Percentiles rank a stretch among this genome's conserved stretches.
These are phyloP conservation scores for Microcebus griseorufus DNA, from an alignment of 2,113 vertebrate genomes.

Conservation along the genomic window DNA sequence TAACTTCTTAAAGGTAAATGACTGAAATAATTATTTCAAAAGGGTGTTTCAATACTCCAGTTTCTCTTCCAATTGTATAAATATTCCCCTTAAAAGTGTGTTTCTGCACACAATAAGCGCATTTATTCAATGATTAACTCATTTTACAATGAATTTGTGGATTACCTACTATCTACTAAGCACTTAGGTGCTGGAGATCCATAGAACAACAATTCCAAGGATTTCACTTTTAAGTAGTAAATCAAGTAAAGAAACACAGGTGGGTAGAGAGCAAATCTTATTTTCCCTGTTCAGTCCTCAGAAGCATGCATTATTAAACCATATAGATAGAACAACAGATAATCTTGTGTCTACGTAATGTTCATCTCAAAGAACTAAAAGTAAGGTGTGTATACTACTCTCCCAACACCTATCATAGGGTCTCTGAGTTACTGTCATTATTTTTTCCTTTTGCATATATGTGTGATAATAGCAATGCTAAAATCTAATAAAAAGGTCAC, in stretches of 20 bases:
- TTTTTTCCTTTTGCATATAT: constrained; percentile 4
- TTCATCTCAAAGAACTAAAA: background rate
- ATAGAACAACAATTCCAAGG: background rate
- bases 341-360: background rate
- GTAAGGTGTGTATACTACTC: background rate
- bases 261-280: background rate
- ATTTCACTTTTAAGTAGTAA: constrained; percentile 38
- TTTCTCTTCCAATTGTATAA: no score
- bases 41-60: background rate
- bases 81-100: background rate
- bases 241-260: background rate
- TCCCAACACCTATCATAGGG: constrained; percentile 9
- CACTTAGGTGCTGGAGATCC: background rate
- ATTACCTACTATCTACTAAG: background rate
- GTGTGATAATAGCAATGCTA: constrained; percentile 62
- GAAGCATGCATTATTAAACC: constrained; percentile 14
- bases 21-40: constrained; percentile 52
- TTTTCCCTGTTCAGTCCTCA: background rate
- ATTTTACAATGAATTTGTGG: background rate
- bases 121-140: background rate
- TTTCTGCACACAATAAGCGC: background rate
- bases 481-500: constrained; percentile 64
- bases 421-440: constrained; percentile 30
- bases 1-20: constrained; percentile 20
- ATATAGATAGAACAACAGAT: background rate